Conservation (phyloP, 2,797 vertebrate species). For the Enteromius trimaculatus region DNA sequence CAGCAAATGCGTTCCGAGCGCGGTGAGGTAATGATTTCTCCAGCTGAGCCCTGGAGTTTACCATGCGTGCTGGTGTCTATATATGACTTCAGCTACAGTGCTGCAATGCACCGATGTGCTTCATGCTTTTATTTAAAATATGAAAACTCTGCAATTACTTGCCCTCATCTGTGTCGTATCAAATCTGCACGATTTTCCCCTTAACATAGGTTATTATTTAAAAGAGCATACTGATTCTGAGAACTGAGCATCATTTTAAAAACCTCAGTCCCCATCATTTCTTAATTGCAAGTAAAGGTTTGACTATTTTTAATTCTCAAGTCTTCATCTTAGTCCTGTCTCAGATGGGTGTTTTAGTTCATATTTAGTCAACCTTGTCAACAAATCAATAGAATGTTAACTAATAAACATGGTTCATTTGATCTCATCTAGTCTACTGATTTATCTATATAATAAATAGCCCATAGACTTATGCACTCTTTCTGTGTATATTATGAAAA, state of each 20-base stretch:
- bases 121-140: neutral
- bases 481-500: neutral
- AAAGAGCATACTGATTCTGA: neutral
- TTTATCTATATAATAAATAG: too few relatives aligned
- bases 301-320: neutral
- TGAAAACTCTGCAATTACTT: neutral
- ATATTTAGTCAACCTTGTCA: neutral
- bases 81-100: slow-evolving; percentile 16
- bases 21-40: slow-evolving; percentile 54
- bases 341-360: neutral
- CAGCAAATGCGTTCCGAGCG: slow-evolving; percentile 36
- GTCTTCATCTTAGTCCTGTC: neutral
- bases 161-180: neutral
- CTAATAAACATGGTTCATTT: too few relatives aligned
- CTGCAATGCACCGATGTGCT: neutral
- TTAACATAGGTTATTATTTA: neutral
- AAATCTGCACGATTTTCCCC: neutral
- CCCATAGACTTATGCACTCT: neutral
- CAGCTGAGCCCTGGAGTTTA: slow-evolving; percentile 50
- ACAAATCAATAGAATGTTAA: too few relatives aligned
- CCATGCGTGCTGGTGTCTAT: slow-evolving; percentile 29
- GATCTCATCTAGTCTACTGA: too few relatives aligned
- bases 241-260: neutral
- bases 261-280: neutral
- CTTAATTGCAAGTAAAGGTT: neutral